A percentile compares a stretch with the other conserved stretches of the same genome.
Conservation (phyloP, 1,140 invertebrate genomes). For the Sweltsa coloradensis region DNA sequence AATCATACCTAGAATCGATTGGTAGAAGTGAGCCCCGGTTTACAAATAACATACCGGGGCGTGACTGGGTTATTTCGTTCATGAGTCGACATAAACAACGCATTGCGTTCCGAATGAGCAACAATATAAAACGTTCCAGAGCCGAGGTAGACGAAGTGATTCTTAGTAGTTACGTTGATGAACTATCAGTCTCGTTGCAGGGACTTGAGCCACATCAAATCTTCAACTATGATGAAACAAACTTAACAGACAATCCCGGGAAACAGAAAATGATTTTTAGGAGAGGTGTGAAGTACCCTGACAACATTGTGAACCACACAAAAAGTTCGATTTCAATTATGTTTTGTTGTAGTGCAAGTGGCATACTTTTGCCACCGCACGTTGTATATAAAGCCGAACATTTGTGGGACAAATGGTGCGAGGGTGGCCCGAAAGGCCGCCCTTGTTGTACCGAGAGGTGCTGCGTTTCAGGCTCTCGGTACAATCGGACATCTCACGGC, state of each 20-base stretch:
- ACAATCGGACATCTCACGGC: conserved; percentile 18
- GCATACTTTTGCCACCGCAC: conserved; percentile 15
- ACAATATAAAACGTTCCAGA: conserved; percentile 25
- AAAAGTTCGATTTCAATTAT: conserved; percentile 27
- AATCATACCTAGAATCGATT: conserved; percentile 24
- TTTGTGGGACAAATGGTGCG: conserved; percentile 17
- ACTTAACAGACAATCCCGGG: conserved; percentile 27
- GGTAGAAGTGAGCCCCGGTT: conserved; percentile 24
- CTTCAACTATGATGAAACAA: conserved; percentile 32
- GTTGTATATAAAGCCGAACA: conserved; percentile 19
- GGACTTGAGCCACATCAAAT: conserved; percentile 16
- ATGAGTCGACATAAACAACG: conserved; percentile 21
- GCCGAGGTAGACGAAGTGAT: conserved; percentile 14
- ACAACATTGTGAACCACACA: conserved; percentile 23
- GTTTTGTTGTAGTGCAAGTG: conserved; percentile 24
- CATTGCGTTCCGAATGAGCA: conserved; percentile 19
- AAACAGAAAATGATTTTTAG: conserved; percentile 21
- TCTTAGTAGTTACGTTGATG: conserved; percentile 13
- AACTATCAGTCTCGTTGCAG: conserved; percentile 21
- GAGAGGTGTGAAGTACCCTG: conserved; percentile 24
- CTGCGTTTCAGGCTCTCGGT: conserved; percentile 13
- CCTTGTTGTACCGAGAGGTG: conserved; percentile 18
- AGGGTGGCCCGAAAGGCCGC: conserved; percentile 15
- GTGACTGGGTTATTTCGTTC: conserved; percentile 19
- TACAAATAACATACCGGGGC: conserved; percentile 22